These are phyloP conservation scores for Sialis lutaria DNA, from an alignment of 2,888 invertebrate species.

Conservation along the genomic window DNA sequence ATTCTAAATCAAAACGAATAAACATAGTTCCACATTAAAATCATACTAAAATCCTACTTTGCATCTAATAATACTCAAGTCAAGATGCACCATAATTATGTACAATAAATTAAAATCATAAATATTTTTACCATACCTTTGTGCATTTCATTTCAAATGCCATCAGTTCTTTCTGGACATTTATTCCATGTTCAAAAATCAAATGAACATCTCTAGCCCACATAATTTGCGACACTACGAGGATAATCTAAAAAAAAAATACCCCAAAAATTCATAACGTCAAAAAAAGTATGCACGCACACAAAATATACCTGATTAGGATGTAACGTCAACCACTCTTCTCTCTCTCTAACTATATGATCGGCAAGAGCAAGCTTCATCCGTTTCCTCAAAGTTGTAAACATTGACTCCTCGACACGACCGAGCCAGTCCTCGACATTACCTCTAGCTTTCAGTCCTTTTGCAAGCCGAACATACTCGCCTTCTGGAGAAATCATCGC, in stretches of 20 bases:
- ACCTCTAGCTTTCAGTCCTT: constrained; percentile 70
- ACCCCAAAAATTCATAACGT: not conserved
- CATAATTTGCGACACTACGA: constrained; percentile 78
- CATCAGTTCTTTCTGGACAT: constrained; percentile 21
- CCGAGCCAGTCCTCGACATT: constrained; percentile 87
- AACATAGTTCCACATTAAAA: no score
- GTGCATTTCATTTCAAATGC: constrained; percentile 53
- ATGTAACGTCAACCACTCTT: constrained; percentile 56
- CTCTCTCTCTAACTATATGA: constrained; percentile 41
- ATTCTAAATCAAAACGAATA: constrained; percentile 26
- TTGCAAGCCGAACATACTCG: constrained; percentile 61
- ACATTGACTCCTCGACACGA: constrained; percentile 84
- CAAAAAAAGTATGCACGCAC: not conserved
- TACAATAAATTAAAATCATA: constrained; percentile 21
- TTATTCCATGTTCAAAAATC: constrained; percentile 35
- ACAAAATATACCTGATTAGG: constrained; percentile 44
- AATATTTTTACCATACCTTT: constrained; percentile 23
- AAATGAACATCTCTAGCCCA: constrained; percentile 70
- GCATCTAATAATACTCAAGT: no score
- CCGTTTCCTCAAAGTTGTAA: constrained; percentile 51
- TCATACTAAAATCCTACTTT: no score
- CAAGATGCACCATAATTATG: no score
- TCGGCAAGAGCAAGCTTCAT: constrained; percentile 61
- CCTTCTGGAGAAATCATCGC: constrained; percentile 85
- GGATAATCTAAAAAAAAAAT: constrained; percentile 37